phyloP scores from a whole-genome alignment of 2,113 vertebrate genomes.

The Pimephales promelas region DNA sequence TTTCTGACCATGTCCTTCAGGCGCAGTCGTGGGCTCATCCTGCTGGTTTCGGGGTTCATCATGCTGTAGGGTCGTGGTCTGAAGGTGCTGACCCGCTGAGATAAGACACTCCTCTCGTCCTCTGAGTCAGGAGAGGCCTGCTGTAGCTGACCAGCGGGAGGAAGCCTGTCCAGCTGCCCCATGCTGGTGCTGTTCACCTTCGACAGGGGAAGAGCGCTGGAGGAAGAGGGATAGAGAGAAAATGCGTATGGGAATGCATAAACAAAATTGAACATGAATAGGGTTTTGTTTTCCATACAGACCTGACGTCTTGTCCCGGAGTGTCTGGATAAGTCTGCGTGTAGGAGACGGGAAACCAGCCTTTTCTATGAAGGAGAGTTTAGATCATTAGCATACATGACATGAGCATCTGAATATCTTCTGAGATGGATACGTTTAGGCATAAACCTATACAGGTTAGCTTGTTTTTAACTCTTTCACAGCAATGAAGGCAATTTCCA shows the following conservation, averaged over 20 bases:
- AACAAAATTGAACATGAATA: too few relatives aligned
- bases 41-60: constrained; percentile 77
- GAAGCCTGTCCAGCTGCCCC: constrained; percentile 76
- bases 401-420: neutral
- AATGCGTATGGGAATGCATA: neutral
- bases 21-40: constrained; percentile 59
- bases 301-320: constrained; percentile 71
- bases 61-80: constrained; percentile 84
- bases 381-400: neutral
- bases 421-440: too few relatives aligned
- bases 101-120: constrained; percentile 67
- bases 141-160: constrained; percentile 42
- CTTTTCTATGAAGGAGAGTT: constrained; percentile 74
- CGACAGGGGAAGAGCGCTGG: constrained; percentile 70
- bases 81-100: constrained; percentile 77
- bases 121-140: constrained; percentile 66
- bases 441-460: neutral
- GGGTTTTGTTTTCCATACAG: neutral
- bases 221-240: constrained; percentile 25
- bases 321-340: constrained; percentile 74
- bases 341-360: constrained; percentile 88
- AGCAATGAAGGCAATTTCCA: too few relatives aligned
- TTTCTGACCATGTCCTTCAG: constrained; percentile 38
- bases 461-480: neutral
- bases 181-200: constrained; percentile 76